phyloP scores from a whole-genome alignment of 2,888 invertebrate genomes.

The Allolobophora icterica region DNA sequence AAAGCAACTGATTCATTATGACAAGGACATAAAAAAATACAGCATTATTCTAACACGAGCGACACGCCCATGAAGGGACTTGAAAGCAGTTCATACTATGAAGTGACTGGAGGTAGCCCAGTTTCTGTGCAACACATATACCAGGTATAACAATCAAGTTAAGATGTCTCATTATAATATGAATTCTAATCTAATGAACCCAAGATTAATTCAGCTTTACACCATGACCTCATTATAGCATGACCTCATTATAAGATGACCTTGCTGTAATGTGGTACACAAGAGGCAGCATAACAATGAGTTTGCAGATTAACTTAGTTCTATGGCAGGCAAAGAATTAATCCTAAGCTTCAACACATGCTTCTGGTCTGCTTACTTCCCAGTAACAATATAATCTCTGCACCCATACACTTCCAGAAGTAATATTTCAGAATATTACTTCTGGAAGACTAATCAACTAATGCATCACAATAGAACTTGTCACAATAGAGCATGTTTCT shows the following conservation, averaged over 20 bases:
- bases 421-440: not conserved
- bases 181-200: not conserved
- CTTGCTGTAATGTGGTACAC: not conserved
- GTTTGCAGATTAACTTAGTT: not conserved
- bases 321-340: not conserved
- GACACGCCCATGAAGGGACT: no score
- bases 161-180: not conserved
- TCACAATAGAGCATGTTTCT: not conserved
- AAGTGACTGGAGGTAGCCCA: not conserved
- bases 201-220: not conserved
- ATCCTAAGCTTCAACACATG: not conserved
- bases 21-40: not conserved
- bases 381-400: not conserved
- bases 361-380: not conserved
- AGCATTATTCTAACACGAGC: not conserved
- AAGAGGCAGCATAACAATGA: not conserved
- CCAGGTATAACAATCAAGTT: no score
- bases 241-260: slow-evolving; percentile 12
- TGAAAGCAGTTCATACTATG: not conserved
- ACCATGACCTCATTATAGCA: not conserved
- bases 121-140: no score
- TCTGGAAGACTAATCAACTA: not conserved
- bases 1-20: not conserved
- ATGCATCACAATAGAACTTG: no score
- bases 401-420: not conserved